A percentile compares a stretch with the other conserved stretches of the same genome.
phyloP scores from a whole-genome alignment of 2,113 vertebrate genomes.

The Agelaius tricolor region DNA sequence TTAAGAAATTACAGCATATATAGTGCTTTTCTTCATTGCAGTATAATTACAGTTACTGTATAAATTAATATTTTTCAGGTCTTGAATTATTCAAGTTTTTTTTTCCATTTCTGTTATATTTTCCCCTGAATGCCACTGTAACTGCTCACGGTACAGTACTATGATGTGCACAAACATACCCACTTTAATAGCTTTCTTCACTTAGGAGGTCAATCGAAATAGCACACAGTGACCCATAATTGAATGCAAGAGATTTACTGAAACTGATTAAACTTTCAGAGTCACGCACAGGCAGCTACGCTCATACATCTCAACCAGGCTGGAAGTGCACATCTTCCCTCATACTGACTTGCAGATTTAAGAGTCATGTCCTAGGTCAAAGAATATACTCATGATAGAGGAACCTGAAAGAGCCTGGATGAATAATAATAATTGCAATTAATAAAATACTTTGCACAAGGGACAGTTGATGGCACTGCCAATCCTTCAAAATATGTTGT shows the following conservation, averaged over 20 bases:
- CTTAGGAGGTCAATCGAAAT: constrained; percentile 22
- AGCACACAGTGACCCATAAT: constrained; percentile 13
- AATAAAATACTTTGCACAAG: background rate
- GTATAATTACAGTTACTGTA: background rate
- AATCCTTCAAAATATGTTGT: background rate
- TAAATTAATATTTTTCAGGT: background rate
- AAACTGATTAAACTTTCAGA: constrained; percentile 61
- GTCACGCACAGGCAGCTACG: background rate
- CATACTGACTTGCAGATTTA: constrained; percentile 52
- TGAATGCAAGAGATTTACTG: constrained; percentile 47
- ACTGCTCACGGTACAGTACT: background rate
- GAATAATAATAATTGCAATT: constrained; percentile 28
- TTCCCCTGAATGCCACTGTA: background rate
- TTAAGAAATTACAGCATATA: background rate
- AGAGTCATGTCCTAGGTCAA: constrained; percentile 29
- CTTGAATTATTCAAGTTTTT: background rate
- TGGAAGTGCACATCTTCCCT: constrained; percentile 19
- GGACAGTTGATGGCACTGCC: background rate
- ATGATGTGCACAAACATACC: background rate
- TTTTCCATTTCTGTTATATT: background rate
- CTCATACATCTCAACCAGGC: constrained; percentile 23
- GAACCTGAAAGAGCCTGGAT: background rate
- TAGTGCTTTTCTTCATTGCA: background rate
- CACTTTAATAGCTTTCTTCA: constrained; percentile 12
- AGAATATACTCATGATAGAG: constrained; percentile 18